A percentile compares a stretch with the other conserved stretches of the same genome.
Evolutionary conservation across 1,140 invertebrate genomes (phyloP).

Genomic region (Amphibalanus amphitrite): DNA sequence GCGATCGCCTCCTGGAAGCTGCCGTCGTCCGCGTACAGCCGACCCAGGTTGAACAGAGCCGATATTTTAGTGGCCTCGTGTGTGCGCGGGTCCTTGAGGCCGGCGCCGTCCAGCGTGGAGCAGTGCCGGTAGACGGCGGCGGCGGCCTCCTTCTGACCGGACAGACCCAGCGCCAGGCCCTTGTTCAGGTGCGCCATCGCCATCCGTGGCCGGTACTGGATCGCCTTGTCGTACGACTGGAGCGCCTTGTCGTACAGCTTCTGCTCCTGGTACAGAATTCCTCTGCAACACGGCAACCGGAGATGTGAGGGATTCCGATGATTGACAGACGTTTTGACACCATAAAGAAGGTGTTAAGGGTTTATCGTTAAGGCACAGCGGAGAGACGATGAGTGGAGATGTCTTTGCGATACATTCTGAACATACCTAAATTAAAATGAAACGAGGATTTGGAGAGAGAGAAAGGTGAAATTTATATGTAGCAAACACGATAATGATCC

Average conservation of each 20-base stretch:
- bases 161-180: conserved; percentile 63
- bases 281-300: conserved; percentile 44
- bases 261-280: conserved; percentile 78
- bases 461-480: too few relatives aligned
- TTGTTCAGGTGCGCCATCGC: conserved; percentile 95
- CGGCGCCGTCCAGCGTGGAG: conserved; percentile 60
- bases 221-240: conserved; percentile 76
- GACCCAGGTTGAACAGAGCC: conserved; percentile 74
- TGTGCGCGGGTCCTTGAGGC: conserved; percentile 68
- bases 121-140: conserved; percentile 62
- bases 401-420: too few relatives aligned
- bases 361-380: too few relatives aligned
- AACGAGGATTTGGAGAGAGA: too few relatives aligned
- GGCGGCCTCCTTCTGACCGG: conserved; percentile 65
- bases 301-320: not conserved
- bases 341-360: not conserved
- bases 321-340: not conserved
- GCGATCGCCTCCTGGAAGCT: conserved; percentile 64
- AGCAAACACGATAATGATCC: too few relatives aligned
- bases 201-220: conserved; percentile 80
- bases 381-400: too few relatives aligned
- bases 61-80: conserved; percentile 80
- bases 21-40: conserved; percentile 71
- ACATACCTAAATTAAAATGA: too few relatives aligned
- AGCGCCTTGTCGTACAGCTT: conserved; percentile 74